Base-by-base conservation (phyloP, 1,140 invertebrate species). In the Philopotamus ludificatus region DNA sequence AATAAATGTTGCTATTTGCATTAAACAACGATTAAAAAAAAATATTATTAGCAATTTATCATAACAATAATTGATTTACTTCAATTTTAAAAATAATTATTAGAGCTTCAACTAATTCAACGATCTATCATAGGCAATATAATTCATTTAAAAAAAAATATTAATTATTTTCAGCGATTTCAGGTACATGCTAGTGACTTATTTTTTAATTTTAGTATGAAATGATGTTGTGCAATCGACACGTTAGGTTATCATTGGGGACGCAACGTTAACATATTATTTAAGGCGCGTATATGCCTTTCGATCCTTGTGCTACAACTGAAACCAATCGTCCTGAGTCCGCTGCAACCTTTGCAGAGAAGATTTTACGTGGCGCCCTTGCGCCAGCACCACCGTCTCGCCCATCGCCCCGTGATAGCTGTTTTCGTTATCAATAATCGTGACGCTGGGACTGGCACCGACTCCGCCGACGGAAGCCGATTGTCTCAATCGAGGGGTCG, bases 301-400 rank as follows among this genome's bases (percentile, higher is more conserved):
- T 75, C 76, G 74, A 67, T 71, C 76, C 74, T 73, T 74, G 71
- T 83, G 87, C 89, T 92, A 94, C 86, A 94, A 90, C 78, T 94
- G 90, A 76, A 93, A 94, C 75, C 93, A 85, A 75, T 94, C 91
- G 72, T 94, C 91, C 76, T 93, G 91, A 72, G 90, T 85, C 72
- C 89, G 85, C 78, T 93, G 89, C 58, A 93, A 82, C 71, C 89
- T 85, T 75, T 89, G 87, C 42, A 93, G 74, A 1, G 91, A 93
- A 65, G 84, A 89, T 74, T 87, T 85, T 2, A 94, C 86, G 72
- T 86, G 86, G 67, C 86, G 84, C 28, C 89, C 89, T 74, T 92
- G 89, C 12, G 90, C 91, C 72, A 91, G 87, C 12, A 90, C 86
- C 15, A 88, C 81, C n/a, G 89, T 84, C 65, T 70, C 64, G 1